These are phyloP conservation scores for Scaptomyza caliginosa DNA, from an alignment of 2,888 invertebrate genomes.

Conservation along the genomic window DNA sequence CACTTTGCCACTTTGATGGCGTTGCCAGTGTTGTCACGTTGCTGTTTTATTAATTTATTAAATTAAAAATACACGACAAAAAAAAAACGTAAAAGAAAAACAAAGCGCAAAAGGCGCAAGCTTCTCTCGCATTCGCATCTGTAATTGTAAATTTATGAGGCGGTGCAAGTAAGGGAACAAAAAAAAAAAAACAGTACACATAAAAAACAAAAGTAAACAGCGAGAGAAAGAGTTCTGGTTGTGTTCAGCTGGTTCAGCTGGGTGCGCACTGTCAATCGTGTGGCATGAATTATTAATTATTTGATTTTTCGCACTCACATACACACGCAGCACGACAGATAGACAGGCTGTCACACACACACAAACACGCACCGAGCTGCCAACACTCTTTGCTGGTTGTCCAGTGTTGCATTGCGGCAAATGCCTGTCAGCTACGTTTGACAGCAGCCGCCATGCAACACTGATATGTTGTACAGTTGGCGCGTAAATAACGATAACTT, in stretches of 20 bases:
- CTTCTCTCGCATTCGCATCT: constrained; percentile 55
- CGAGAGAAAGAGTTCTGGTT: constrained; percentile 53
- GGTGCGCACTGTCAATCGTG: constrained; percentile 73
- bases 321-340: constrained; percentile 6
- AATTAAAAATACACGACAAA: constrained; percentile 67
- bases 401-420: constrained; percentile 78
- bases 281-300: constrained; percentile 80
- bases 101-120: constrained; percentile 30
- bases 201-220: constrained; percentile 24
- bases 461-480: constrained; percentile 18
- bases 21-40: constrained; percentile 76
- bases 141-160: constrained; percentile 79
- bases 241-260: constrained; percentile 31
- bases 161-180: constrained; percentile 16
- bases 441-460: constrained; percentile 57
- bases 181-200: constrained; percentile 34
- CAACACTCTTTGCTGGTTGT: constrained; percentile 10
- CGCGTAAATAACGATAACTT: not conserved
- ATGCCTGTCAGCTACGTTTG: constrained; percentile 48
- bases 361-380: constrained; percentile 8
- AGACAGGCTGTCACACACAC: constrained; percentile 5
- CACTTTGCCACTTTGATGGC: constrained; percentile 82
- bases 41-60: constrained; percentile 80
- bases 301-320: constrained; percentile 63
- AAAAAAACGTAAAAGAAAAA: constrained; percentile 52